These are phyloP conservation scores for Rostratula benghalensis DNA, from an alignment of 2,113 vertebrate genomes.

Conservation along the genomic window DNA sequence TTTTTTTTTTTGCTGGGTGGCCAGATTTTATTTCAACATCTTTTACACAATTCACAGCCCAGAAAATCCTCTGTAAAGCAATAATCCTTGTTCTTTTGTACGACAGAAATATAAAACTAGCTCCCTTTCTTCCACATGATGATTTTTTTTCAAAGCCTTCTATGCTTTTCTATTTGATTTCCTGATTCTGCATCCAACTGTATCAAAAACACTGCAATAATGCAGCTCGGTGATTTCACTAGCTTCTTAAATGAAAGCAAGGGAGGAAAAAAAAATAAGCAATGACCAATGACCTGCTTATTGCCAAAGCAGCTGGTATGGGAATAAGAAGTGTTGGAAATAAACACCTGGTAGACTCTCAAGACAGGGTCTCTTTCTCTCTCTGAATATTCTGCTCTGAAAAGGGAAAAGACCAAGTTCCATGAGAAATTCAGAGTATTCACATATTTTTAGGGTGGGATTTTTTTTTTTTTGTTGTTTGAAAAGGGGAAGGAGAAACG, in stretches of 20 bases:
- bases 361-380: not conserved
- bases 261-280: not conserved
- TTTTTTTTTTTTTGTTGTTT: not conserved
- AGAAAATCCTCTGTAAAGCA: not conserved
- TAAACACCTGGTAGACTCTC: conserved; percentile 34
- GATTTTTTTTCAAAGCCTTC: not conserved
- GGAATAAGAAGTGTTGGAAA: not conserved
- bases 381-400: conserved; percentile 1
- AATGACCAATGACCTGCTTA: not conserved
- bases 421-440: not conserved
- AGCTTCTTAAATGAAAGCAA: not conserved
- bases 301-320: not conserved
- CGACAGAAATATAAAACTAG: not conserved
- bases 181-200: not conserved
- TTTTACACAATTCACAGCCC: not conserved
- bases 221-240: not conserved
- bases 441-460: not conserved
- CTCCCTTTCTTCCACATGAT: not conserved
- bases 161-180: not conserved
- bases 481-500: not conserved
- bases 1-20: not conserved
- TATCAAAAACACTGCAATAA: conserved; percentile 2
- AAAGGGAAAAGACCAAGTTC: not conserved
- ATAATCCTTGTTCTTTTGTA: not conserved
- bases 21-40: not conserved